Conservation (phyloP, 2,888 invertebrate species). For the Acanthosepion lycidas region DNA sequence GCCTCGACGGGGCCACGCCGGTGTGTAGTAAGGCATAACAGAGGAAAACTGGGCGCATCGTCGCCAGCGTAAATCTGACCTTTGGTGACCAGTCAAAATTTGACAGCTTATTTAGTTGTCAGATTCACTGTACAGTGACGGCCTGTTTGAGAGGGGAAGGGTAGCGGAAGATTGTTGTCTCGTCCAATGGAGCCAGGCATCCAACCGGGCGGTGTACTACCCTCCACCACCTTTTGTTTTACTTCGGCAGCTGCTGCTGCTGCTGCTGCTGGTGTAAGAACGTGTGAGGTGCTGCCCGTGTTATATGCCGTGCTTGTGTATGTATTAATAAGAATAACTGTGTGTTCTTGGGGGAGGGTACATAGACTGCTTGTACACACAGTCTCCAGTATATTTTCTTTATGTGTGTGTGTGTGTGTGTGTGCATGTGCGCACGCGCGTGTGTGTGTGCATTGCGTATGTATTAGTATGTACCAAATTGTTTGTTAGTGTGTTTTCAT, state of each 20-base stretch:
- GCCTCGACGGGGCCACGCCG: conserved; percentile 17
- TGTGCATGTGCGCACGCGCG: too few species aligned
- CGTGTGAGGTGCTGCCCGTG: neutral
- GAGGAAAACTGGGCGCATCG: conserved; percentile 34
- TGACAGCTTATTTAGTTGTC: conserved; percentile 47
- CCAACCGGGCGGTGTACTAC: conserved; percentile 36
- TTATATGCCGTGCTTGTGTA: neutral
- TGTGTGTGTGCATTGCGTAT: too few species aligned
- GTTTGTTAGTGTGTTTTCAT: too few species aligned
- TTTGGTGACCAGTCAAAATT: conserved; percentile 47
- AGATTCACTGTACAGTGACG: conserved; percentile 43
- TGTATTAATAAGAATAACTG: neutral
- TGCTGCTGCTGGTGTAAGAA: neutral
- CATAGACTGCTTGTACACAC: too few species aligned
- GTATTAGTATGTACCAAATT: too few species aligned
- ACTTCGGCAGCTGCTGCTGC: neutral
- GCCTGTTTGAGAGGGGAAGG: conserved; percentile 2
- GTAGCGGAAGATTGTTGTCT: conserved; percentile 38
- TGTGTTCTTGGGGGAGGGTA: neutral
- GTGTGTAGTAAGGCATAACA: conserved; percentile 18
- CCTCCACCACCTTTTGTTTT: neutral
- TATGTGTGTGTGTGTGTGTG: too few species aligned
- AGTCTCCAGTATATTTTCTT: too few species aligned
- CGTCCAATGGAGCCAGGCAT: conserved; percentile 36
- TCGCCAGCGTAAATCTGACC: conserved; percentile 42